Conservation (phyloP, 2,113 vertebrate species). For the Pangasianodon gigas region DNA sequence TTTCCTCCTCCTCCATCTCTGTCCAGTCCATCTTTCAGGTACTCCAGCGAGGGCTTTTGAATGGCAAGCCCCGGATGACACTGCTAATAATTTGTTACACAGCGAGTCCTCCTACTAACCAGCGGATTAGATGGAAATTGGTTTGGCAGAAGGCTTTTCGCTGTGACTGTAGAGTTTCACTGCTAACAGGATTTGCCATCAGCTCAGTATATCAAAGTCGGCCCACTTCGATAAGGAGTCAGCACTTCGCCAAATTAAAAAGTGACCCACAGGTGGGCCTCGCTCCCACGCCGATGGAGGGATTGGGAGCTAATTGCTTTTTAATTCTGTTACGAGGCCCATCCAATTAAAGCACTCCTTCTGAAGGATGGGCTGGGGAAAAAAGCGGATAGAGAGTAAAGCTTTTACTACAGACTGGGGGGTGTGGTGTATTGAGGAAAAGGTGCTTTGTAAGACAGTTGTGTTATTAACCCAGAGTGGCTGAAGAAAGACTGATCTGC, state of each 20-base stretch:
- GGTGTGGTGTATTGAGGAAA: constrained; percentile 44
- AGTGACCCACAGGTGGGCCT: constrained; percentile 77
- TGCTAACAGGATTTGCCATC: constrained; percentile 81
- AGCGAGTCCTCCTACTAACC: constrained; percentile 71
- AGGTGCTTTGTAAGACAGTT: constrained; percentile 58
- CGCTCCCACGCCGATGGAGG: constrained; percentile 68
- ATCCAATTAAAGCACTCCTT: constrained; percentile 77
- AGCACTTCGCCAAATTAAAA: constrained; percentile 84
- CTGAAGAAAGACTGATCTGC: constrained; percentile 27
- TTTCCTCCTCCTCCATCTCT: constrained; percentile 33
- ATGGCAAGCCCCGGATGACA: constrained; percentile 71
- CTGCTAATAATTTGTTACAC: constrained; percentile 74
- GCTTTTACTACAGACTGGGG: constrained; percentile 61
- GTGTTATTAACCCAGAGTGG: constrained; percentile 61
- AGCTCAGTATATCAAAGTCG: constrained; percentile 79
- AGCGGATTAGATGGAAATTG: constrained; percentile 77
- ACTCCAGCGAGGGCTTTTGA: constrained; percentile 60
- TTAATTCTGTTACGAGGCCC: constrained; percentile 78
- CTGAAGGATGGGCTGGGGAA: constrained; percentile 65
- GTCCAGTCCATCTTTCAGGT: constrained; percentile 38
- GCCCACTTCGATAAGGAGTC: constrained; percentile 70
- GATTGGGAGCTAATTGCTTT: constrained; percentile 79
- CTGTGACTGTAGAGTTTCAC: constrained; percentile 70
- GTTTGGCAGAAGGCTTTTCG: constrained; percentile 58
- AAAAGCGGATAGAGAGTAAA: constrained; percentile 30